phyloP scores from a whole-genome alignment of 2,797 vertebrate species.

The Parauchenoglanis punctatus region DNA sequence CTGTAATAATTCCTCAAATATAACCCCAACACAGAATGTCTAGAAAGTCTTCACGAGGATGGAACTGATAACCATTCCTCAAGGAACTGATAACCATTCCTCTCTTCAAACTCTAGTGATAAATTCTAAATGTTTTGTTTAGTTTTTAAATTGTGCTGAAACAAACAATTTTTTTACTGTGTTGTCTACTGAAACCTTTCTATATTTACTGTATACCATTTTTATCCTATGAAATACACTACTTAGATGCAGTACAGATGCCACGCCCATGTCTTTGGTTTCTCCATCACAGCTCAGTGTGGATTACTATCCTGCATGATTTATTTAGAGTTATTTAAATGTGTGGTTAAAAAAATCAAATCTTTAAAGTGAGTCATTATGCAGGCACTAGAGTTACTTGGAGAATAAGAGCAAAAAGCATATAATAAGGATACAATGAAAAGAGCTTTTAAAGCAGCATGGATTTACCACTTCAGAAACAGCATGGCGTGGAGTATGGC shows the following conservation, averaged over 20 bases:
- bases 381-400: neutral
- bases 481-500: neutral
- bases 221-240: neutral
- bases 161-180: neutral
- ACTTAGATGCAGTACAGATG: neutral
- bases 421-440: neutral
- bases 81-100: no score
- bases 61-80: neutral
- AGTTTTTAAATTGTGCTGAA: neutral
- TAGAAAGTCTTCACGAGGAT: neutral
- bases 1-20: neutral
- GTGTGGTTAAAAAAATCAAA: neutral
- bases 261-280: neutral
- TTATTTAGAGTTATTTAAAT: neutral
- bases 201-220: neutral
- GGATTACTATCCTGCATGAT: neutral
- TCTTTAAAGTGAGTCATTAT: neutral
- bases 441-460: constrained; percentile 3
- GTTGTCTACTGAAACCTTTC: neutral
- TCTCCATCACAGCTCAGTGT: neutral
- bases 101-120: neutral
- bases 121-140: neutral
- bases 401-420: constrained; percentile 23
- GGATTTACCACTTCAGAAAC: constrained; percentile 13
- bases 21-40: neutral